phyloP scores from a whole-genome alignment of 2,797 vertebrate species.

The Pantherophis vulpinus region DNA sequence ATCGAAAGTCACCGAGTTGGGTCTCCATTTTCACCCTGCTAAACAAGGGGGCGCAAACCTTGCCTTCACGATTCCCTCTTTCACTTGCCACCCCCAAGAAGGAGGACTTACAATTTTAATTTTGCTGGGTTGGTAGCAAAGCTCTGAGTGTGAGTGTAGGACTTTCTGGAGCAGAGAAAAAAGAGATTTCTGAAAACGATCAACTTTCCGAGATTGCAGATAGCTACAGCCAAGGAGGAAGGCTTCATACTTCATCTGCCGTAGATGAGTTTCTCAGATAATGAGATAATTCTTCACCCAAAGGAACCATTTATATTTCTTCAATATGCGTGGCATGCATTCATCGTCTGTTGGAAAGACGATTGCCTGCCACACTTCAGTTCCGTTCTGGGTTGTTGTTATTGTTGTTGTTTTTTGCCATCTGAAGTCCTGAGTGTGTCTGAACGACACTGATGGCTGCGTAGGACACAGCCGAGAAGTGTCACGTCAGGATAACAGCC shows the following conservation, averaged over 20 bases:
- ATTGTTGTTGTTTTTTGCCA: background rate
- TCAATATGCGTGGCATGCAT: background rate
- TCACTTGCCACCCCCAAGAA: background rate
- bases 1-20: no score
- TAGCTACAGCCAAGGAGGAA: background rate
- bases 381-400: background rate
- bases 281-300: background rate
- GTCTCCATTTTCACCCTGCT: background rate
- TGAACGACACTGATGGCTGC: background rate
- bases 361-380: conserved; percentile 38
- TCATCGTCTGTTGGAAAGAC: conserved; percentile 8
- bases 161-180: background rate
- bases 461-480: background rate
- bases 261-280: background rate
- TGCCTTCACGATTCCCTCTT: background rate
- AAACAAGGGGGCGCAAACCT: background rate
- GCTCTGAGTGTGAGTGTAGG: background rate
- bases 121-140: background rate
- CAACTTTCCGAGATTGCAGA: background rate
- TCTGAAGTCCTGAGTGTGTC: background rate
- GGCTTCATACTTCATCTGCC: background rate
- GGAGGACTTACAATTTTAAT: background rate
- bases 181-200: background rate
- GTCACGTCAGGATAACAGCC: background rate
- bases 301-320: background rate